Evolutionary conservation across 2,797 vertebrate genomes (phyloP).

Genomic region (Sebastes hubbsi): DNA sequence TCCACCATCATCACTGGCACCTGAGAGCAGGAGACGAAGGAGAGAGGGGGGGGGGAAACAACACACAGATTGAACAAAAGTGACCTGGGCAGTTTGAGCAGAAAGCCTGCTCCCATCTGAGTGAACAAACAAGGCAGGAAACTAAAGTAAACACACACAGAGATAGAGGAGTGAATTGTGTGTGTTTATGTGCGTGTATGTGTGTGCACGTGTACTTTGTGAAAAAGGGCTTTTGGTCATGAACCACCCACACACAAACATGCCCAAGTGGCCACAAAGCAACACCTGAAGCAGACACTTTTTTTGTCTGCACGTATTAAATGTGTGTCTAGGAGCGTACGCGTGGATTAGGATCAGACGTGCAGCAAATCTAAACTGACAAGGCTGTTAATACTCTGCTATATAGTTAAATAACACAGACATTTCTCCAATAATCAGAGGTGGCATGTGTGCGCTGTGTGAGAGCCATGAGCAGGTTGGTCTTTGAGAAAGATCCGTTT

Average conservation of each 20-base stretch:
- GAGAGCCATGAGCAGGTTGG: slow-evolving; percentile 68
- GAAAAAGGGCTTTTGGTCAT: slow-evolving; percentile 56
- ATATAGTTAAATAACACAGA: slow-evolving; percentile 75
- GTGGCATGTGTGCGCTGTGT: slow-evolving; percentile 70
- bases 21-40: slow-evolving; percentile 49
- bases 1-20: slow-evolving; percentile 99
- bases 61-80: slow-evolving; percentile 54
- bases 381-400: slow-evolving; percentile 73
- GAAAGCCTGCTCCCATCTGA: slow-evolving; percentile 46
- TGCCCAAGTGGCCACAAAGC: slow-evolving; percentile 59
- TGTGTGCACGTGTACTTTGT: slow-evolving; percentile 18
- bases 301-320: slow-evolving; percentile 56
- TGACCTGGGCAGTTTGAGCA: slow-evolving; percentile 54
- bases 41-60: background rate
- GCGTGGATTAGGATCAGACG: slow-evolving; percentile 65
- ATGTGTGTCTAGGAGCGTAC: slow-evolving; percentile 50
- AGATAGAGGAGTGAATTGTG: slow-evolving; percentile 48
- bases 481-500: slow-evolving; percentile 78
- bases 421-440: slow-evolving; percentile 76
- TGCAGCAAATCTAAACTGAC: slow-evolving; percentile 76
- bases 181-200: slow-evolving; percentile 17
- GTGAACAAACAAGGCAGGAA: slow-evolving; percentile 56
- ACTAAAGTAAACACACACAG: slow-evolving; percentile 51
- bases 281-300: slow-evolving; percentile 59
- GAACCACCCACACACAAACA: slow-evolving; percentile 56